These are phyloP conservation scores for Pocillopora meandrina DNA, from an alignment of 92 coral and sea anemone genomes.

Conservation along the genomic window DNA sequence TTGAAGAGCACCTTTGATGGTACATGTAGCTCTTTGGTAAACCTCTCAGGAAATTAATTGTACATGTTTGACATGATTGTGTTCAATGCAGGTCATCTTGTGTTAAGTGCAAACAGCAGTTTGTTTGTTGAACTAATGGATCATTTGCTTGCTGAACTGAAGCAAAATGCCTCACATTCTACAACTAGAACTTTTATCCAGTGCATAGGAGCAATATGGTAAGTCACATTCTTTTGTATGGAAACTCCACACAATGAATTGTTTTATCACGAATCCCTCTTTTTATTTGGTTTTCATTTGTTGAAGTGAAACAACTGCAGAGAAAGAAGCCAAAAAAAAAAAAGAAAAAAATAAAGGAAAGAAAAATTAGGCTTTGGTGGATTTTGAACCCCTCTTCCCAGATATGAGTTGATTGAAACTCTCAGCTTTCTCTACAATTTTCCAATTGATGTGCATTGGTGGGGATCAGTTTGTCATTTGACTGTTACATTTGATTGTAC, in stretches of 20 bases:
- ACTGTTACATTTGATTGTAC: background rate
- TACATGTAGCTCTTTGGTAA: too few relatives aligned
- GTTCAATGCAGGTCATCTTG: slow-evolving; percentile 77
- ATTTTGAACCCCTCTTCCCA: too few relatives aligned
- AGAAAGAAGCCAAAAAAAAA: too few relatives aligned
- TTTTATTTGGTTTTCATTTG: background rate
- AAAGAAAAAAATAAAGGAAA: too few relatives aligned
- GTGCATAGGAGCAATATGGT: slow-evolving; percentile 98
- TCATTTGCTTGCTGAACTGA: slow-evolving; percentile 79
- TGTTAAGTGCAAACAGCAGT: slow-evolving; percentile 88
- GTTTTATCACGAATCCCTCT: background rate
- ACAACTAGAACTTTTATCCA: slow-evolving; percentile 96
- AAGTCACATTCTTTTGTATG: background rate
- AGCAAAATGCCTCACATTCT: slow-evolving; percentile 85
- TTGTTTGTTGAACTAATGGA: slow-evolving; percentile 93
- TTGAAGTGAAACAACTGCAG: too few relatives aligned
- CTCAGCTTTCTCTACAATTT: too few relatives aligned
- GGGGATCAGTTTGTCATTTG: too few relatives aligned
- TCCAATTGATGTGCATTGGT: too few relatives aligned
- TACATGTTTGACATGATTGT: background rate
- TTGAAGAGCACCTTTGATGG: too few relatives aligned
- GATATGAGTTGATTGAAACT: too few relatives aligned
- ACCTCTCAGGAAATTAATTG: too few relatives aligned
- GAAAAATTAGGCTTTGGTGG: too few relatives aligned
- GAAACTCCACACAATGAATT: background rate